A percentile compares a stretch with the other conserved stretches of the same genome.
Evolutionary conservation across 1,140 invertebrate species (phyloP).

Genomic region (Formica exsecta): DNA sequence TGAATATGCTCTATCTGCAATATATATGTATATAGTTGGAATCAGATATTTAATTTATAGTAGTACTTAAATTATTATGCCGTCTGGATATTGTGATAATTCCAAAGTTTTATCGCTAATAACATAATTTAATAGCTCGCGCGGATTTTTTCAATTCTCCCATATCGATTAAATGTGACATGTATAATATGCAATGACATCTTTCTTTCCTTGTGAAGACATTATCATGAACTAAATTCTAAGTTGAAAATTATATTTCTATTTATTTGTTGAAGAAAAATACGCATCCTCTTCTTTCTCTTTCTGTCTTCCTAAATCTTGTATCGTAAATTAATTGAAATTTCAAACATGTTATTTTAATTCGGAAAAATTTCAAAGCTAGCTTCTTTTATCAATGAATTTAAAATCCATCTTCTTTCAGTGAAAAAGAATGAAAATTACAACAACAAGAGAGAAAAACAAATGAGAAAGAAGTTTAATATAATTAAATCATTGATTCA

Average conservation of each 20-base stretch:
- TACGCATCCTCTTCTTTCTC: no score
- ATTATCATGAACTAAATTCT: not conserved
- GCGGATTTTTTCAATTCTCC: not conserved
- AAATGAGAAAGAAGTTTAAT: not conserved
- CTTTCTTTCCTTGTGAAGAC: not conserved
- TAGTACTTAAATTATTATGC: constrained; percentile 60
- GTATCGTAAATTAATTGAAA: constrained; percentile 10
- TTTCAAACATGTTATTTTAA: constrained; percentile 3
- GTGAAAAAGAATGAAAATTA: not conserved
- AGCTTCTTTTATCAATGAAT: not conserved
- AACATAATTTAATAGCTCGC: constrained; percentile 4
- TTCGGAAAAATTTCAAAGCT: not conserved
- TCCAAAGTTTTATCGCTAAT: constrained; percentile 5
- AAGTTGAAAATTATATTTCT: not conserved
- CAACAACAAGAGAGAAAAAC: not conserved
- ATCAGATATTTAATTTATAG: constrained; percentile 68
- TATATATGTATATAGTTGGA: no score
- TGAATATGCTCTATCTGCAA: not conserved
- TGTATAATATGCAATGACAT: not conserved
- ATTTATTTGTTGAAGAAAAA: not conserved
- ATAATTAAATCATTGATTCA: not conserved
- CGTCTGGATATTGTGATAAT: not conserved
- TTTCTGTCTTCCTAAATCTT: not conserved
- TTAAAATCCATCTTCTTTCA: not conserved
- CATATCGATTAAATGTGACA: not conserved